Conservation (phyloP, 2,113 vertebrate species). For the Passer montanus region DNA sequence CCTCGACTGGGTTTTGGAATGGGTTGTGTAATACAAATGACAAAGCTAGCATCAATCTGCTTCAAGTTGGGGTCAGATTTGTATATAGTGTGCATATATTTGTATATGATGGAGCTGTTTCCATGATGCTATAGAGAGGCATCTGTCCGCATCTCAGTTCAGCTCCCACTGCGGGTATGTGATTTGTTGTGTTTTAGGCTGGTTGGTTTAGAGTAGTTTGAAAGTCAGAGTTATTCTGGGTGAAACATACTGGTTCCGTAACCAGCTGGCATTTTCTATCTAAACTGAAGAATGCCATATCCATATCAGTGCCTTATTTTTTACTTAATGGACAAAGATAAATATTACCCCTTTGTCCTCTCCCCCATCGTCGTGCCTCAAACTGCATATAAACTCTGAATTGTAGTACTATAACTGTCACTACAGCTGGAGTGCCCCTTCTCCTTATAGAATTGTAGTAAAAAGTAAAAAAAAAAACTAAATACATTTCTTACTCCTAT, state of each 20-base stretch:
- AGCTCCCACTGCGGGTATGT: neutral
- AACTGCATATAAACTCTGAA: neutral
- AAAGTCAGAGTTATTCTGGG: neutral
- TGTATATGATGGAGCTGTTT: slow-evolving; percentile 45
- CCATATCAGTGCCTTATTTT: neutral
- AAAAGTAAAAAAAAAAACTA: neutral
- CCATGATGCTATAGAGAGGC: slow-evolving; percentile 23
- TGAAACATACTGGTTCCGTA: neutral
- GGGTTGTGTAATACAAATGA: slow-evolving; percentile 55
- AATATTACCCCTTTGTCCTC: neutral
- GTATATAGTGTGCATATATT: slow-evolving; percentile 48
- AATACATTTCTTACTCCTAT: neutral
- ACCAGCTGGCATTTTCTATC: neutral
- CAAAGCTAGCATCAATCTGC: slow-evolving; percentile 58
- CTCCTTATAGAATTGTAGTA: neutral
- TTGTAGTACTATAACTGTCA: neutral
- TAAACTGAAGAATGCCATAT: neutral
- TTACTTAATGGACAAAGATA: neutral
- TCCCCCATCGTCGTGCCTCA: neutral
- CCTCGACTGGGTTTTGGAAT: slow-evolving; percentile 18
- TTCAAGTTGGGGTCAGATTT: slow-evolving; percentile 52
- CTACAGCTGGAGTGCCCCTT: neutral
- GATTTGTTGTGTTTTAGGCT: slow-evolving; percentile 5
- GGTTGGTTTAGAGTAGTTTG: neutral
- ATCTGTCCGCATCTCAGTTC: neutral